Evolutionary conservation across 2,113 vertebrate species (phyloP), one percentile per base, ranked within the genome.

Genomic region (Chamaea fasciata): DNA sequence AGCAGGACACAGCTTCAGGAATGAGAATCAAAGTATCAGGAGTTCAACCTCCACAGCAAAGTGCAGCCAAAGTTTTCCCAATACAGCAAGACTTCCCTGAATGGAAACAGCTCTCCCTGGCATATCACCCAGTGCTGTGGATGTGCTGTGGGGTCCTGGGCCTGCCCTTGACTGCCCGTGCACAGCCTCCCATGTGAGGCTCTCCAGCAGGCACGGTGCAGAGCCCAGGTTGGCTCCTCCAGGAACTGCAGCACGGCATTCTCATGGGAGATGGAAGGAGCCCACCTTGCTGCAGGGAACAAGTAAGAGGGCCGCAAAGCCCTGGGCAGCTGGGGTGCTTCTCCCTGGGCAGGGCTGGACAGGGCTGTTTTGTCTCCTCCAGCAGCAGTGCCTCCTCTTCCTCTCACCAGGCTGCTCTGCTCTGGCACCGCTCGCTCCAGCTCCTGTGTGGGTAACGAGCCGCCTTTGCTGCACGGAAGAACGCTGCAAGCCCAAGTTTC

Each of bases 401-500:
- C 57, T 53, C 84, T 70, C 8, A 2, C 74, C 41, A n/a, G 85
- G 57, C 70, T 37, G 87, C 53, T 22, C 74, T 57, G 89, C 89
- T 77, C 71, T 2, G 9, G 90, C 83, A 55, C 75, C 47, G 74
- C 80, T 71, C 30, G 0, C 63, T 87, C 74, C 91, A 71, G 91
- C 92, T 80, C 89, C 86, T 27, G 79, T 69, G 44, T 78, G 79
- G 82, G 90, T 93, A 95, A 67, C 12, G 35, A 94, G 52, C 56
- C 2, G 31, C 42, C 55, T 92, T 71, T 86, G 83, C 85, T 49
- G 80, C 85, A 15, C 27, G 55, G 22, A 85, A 67, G 75, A 84
- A 81, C 90, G 91, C 73, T 59, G 46, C n/a, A 4, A 53, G 63
- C 80, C 94, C 73, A 52, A 91, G 78, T 83, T 87, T 96, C 85